Conservation (phyloP, 2,113 vertebrate genomes). For the Elgaria multicarinata region DNA sequence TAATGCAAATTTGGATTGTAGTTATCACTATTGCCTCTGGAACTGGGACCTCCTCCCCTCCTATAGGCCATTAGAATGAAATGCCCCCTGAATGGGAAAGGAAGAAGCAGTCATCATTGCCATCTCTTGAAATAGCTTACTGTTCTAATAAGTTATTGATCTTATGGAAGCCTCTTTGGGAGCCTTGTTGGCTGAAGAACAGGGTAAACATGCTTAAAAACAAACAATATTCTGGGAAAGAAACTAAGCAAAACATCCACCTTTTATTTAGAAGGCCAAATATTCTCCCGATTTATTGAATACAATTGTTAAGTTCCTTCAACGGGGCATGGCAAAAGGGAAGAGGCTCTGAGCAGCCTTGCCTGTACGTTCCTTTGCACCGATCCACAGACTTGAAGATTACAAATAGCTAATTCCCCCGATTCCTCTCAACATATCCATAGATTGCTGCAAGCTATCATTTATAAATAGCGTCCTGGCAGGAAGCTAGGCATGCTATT, state of each 20-base stretch:
- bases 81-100: neutral
- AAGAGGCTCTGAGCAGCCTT: constrained; percentile 58
- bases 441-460: constrained; percentile 70
- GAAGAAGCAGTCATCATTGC: neutral
- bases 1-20: neutral
- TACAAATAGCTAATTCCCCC: constrained; percentile 69
- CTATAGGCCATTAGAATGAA: neutral
- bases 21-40: neutral
- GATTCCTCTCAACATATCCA: constrained; percentile 66
- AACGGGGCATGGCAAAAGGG: constrained; percentile 39
- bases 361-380: constrained; percentile 69
- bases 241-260: neutral
- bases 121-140: neutral
- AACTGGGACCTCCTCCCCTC: neutral
- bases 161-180: neutral
- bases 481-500: constrained; percentile 68
- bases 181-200: neutral
- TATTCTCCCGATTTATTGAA: neutral
- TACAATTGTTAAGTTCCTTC: constrained; percentile 33
- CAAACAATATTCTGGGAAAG: neutral
- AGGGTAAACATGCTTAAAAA: neutral
- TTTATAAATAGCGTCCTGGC: constrained; percentile 69
- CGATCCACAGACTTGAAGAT: constrained; percentile 59
- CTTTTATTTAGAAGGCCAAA: constrained; percentile 42
- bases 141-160: neutral